A percentile compares a stretch with the other conserved stretches of the same genome.
phyloP scores from a whole-genome alignment of 2,888 invertebrate genomes.

The Oxystoma pomonae region DNA sequence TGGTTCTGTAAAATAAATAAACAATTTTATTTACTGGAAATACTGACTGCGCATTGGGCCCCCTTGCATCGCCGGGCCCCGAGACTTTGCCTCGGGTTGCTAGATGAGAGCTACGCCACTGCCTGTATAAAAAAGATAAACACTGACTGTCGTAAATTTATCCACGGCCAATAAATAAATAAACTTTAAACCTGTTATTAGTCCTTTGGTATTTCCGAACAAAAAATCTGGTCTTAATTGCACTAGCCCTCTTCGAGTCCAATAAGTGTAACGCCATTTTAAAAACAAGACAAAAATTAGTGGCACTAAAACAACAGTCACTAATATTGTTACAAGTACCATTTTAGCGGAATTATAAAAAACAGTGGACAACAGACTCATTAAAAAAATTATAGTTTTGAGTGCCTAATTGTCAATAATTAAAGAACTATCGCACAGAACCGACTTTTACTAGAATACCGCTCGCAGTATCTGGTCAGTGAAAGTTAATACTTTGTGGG shows the following conservation, averaged over 20 bases:
- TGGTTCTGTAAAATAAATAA: no score
- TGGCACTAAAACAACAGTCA: neutral
- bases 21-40: no score
- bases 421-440: neutral
- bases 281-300: neutral
- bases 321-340: neutral
- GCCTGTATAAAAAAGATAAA: no score
- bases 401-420: neutral
- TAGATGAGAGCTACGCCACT: no score
- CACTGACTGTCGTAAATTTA: neutral
- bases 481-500: neutral
- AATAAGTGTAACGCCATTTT: conserved; percentile 18
- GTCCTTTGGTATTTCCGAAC: conserved; percentile 13
- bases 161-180: conserved; percentile 4
- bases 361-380: neutral
- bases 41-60: no score
- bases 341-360: neutral
- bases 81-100: no score
- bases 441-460: neutral
- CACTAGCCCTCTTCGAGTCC: conserved; percentile 16
- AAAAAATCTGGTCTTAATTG: conserved; percentile 18
- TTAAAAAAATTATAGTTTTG: neutral
- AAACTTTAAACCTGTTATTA: neutral
- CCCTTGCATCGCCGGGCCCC: no score
- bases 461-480: neutral